These are phyloP conservation scores for Invenusta paracnida DNA, from an alignment of 2,888 invertebrate genomes.

Conservation along the genomic window DNA sequence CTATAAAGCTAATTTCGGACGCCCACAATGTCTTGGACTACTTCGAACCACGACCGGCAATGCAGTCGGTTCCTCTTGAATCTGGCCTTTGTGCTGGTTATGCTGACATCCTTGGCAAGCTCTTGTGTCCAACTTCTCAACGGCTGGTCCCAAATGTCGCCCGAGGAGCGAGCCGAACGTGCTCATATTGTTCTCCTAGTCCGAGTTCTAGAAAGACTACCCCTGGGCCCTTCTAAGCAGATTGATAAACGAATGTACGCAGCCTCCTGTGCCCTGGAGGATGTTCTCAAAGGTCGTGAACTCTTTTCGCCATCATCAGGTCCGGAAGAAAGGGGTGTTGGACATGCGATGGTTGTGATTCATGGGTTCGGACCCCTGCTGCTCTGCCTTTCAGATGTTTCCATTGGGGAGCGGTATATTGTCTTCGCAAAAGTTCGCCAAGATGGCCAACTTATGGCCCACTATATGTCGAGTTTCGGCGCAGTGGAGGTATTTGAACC, in stretches of 20 bases:
- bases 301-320: neutral
- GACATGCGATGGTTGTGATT: neutral
- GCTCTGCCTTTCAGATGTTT: neutral
- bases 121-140: slow-evolving; percentile 18
- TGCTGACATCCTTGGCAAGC: neutral
- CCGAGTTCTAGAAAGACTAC: neutral
- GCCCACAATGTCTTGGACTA: no score
- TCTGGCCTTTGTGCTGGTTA: no score
- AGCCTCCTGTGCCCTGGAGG: neutral
- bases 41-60: no score
- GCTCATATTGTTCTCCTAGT: slow-evolving; percentile 27
- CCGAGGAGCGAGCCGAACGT: slow-evolving; percentile 29
- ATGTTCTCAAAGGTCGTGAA: slow-evolving; percentile 28
- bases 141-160: slow-evolving; percentile 33
- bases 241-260: slow-evolving; percentile 1
- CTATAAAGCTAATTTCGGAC: no score
- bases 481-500: neutral
- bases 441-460: slow-evolving; percentile 9
- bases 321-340: neutral
- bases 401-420: neutral
- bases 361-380: slow-evolving; percentile 8
- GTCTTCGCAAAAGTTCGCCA: slow-evolving; percentile 7
- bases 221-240: neutral
- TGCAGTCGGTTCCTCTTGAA: no score
- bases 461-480: slow-evolving; percentile 31